These are phyloP conservation scores for Urocitellus parryii DNA, from an alignment of 2,113 vertebrate species.

Conservation along the genomic window DNA sequence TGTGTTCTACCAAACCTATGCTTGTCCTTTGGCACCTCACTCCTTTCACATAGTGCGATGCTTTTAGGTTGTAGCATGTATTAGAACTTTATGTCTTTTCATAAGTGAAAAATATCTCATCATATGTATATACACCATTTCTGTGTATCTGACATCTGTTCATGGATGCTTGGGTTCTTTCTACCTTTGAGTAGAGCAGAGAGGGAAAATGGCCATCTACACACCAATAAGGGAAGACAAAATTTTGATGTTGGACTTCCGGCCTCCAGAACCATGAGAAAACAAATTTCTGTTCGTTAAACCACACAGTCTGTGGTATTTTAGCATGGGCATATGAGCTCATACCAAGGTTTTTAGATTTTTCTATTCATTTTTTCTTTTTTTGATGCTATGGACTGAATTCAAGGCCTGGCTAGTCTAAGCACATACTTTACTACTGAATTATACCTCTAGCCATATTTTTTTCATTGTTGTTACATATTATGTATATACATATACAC, in stretches of 20 bases:
- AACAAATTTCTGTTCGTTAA: background rate
- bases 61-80: too few species aligned
- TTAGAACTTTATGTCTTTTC: background rate
- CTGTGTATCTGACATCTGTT: background rate
- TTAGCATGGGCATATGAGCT: too few species aligned
- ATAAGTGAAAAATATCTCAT: background rate
- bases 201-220: background rate
- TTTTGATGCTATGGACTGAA: background rate
- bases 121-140: accelerated
- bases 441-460: background rate
- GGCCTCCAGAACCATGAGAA: background rate
- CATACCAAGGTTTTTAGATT: background rate
- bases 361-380: background rate
- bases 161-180: background rate
- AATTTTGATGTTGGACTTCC: background rate
- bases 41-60: background rate
- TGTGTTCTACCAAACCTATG: background rate
- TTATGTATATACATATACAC: background rate
- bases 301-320: too few species aligned
- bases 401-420: too few species aligned
- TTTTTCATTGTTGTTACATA: background rate
- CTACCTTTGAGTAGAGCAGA: background rate
- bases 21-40: background rate
- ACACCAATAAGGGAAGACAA: background rate
- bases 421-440: background rate